These are phyloP conservation scores for Hippasteria phrygiana DNA, from an alignment of 53 echinoderm and acorn worm species.

Conservation along the genomic window DNA sequence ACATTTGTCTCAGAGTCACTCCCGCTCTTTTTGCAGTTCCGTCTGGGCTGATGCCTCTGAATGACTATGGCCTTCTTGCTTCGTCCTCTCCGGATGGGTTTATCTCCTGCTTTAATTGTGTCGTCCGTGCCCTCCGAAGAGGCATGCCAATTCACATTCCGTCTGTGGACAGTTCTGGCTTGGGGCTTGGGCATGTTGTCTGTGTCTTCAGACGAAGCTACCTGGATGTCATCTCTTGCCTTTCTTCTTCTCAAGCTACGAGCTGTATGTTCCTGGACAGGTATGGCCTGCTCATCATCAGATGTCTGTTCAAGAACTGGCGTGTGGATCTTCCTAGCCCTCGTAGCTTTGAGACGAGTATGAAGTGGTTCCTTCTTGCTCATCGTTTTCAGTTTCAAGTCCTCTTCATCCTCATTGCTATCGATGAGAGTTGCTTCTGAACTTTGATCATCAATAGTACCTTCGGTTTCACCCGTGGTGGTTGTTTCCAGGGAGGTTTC, in stretches of 20 bases:
- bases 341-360: not conserved
- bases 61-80: conserved; percentile 39
- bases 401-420: not conserved
- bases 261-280: not conserved
- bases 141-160: not conserved
- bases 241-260: not conserved
- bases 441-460: not conserved
- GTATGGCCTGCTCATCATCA: conserved; percentile 8
- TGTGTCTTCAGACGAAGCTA: conserved; percentile 40
- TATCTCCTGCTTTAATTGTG: not conserved
- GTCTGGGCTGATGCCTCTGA: conserved; percentile 49
- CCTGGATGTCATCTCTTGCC: not conserved
- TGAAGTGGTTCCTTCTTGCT: not conserved
- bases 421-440: conserved; percentile 8
- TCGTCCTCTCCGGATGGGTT: not conserved
- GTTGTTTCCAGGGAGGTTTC: conserved; percentile 16
- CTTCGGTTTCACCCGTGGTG: not conserved
- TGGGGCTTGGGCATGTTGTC: not conserved
- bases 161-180: not conserved
- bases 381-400: not conserved
- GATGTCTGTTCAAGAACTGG: conserved; percentile 7
- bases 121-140: conserved; percentile 39
- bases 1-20: conserved; percentile 22
- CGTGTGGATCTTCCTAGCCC: not conserved
- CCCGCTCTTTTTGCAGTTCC: conserved; percentile 37